Percentiles rank a stretch among this genome's conserved stretches.
These are phyloP conservation scores for Lichenostomus cassidix DNA, from an alignment of 2,113 vertebrate species.

Conservation along the genomic window DNA sequence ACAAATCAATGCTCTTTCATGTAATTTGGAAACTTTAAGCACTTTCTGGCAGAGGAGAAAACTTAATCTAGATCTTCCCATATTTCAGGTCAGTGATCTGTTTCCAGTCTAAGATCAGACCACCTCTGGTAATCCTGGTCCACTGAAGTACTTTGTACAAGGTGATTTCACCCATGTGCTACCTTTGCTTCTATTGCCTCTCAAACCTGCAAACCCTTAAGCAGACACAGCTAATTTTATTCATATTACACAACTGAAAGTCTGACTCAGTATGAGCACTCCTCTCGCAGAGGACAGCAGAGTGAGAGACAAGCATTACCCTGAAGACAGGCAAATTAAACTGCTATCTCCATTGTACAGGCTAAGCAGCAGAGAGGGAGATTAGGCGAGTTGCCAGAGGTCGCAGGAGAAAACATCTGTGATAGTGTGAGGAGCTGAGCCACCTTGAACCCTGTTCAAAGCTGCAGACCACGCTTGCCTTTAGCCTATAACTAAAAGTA, in stretches of 20 bases:
- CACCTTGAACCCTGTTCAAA: background rate
- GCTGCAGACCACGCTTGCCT: background rate
- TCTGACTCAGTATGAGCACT: background rate
- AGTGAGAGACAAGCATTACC: background rate
- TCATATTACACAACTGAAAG: background rate
- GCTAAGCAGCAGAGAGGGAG: background rate
- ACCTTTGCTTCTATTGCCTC: background rate
- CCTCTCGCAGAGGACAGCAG: background rate
- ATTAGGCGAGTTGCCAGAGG: constrained; percentile 19
- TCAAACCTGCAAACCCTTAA: background rate
- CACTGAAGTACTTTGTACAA: background rate
- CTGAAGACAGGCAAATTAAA: background rate
- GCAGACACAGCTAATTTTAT: background rate
- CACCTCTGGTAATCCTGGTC: background rate
- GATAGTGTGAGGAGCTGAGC: background rate
- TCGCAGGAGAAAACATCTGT: background rate
- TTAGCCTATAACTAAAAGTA: background rate
- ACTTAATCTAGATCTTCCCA: background rate
- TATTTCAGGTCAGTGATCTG: background rate
- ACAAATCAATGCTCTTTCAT: background rate
- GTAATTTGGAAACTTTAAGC: background rate
- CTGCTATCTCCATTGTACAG: constrained; percentile 12
- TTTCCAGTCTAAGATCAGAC: background rate
- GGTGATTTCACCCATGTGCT: background rate
- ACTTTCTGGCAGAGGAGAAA: background rate